A percentile compares a stretch with the other conserved stretches of the same genome.
Conservation (phyloP, 2,113 vertebrate species). For the Epinephelus moara region DNA sequence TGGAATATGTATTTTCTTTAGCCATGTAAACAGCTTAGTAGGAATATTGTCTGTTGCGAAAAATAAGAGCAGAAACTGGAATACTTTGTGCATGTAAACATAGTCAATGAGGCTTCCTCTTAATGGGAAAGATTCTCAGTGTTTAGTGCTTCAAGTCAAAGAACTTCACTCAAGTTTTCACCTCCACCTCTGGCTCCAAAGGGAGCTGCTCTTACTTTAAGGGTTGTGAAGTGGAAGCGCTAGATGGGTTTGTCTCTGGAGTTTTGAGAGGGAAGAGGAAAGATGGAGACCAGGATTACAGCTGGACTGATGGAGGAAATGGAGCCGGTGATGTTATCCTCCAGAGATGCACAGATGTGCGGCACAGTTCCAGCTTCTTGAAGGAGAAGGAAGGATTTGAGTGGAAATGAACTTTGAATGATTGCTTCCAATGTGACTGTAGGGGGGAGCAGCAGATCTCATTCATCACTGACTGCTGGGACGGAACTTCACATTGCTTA, state of each 20-base stretch:
- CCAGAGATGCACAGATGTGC: constrained; percentile 72
- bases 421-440: constrained; percentile 18
- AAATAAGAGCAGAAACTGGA: too few relatives aligned
- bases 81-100: too few relatives aligned
- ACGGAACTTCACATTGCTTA: background rate
- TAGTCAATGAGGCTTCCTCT: too few relatives aligned
- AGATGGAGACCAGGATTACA: constrained; percentile 45
- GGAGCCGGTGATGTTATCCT: constrained; percentile 56
- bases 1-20: too few relatives aligned
- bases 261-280: background rate
- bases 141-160: background rate
- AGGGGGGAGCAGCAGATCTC: constrained; percentile 38
- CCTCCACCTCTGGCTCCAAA: too few relatives aligned
- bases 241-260: background rate
- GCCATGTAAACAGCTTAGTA: too few relatives aligned
- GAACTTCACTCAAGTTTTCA: too few relatives aligned
- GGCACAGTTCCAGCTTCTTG: constrained; percentile 33
- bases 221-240: background rate
- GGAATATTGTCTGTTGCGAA: too few relatives aligned
- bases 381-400: constrained; percentile 39
- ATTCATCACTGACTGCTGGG: constrained; percentile 49
- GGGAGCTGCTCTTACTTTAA: too few relatives aligned
- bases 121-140: too few relatives aligned
- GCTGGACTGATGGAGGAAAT: constrained; percentile 58
- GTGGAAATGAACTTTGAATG: constrained; percentile 46